Conservation (phyloP, 2,888 invertebrate genomes). For the Colletes collaris region DNA sequence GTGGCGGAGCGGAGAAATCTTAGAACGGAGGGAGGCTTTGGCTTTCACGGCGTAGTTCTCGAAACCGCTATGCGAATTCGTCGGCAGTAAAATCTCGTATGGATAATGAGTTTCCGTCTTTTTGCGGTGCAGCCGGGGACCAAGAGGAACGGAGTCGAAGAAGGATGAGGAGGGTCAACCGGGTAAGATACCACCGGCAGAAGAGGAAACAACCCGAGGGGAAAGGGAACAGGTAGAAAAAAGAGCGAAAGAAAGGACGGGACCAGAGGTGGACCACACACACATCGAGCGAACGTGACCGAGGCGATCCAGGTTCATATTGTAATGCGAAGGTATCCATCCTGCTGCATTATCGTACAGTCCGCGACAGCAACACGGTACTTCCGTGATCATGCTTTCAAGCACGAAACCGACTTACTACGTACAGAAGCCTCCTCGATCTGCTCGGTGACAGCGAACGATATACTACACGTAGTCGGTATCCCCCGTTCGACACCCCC, state of each 20-base stretch:
- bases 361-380: constrained; percentile 75
- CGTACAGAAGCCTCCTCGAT: constrained; percentile 36
- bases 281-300: constrained; percentile 81
- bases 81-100: constrained; percentile 51
- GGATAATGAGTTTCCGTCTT: constrained; percentile 76
- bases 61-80: constrained; percentile 23
- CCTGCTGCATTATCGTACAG: constrained; percentile 79
- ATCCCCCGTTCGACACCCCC: constrained; percentile 35
- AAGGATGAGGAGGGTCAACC: constrained; percentile 6
- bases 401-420: constrained; percentile 49
- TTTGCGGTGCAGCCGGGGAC: constrained; percentile 55
- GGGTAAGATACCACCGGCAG: constrained; percentile 24
- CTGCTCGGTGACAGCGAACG: constrained; percentile 41
- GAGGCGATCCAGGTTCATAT: constrained; percentile 81
- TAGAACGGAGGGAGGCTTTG: neutral
- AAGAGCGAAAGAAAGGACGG: constrained; percentile 55
- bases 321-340: constrained; percentile 80
- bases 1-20: neutral
- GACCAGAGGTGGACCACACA: constrained; percentile 80
- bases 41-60: constrained; percentile 11
- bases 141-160: constrained; percentile 12
- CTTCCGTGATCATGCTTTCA: constrained; percentile 73
- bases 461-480: constrained; percentile 41
- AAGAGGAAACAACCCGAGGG: constrained; percentile 33
- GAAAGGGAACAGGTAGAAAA: constrained; percentile 54